These are phyloP conservation scores for Notoglanidium macrostoma DNA, from an alignment of 2,797 vertebrate genomes.

Conservation along the genomic window DNA sequence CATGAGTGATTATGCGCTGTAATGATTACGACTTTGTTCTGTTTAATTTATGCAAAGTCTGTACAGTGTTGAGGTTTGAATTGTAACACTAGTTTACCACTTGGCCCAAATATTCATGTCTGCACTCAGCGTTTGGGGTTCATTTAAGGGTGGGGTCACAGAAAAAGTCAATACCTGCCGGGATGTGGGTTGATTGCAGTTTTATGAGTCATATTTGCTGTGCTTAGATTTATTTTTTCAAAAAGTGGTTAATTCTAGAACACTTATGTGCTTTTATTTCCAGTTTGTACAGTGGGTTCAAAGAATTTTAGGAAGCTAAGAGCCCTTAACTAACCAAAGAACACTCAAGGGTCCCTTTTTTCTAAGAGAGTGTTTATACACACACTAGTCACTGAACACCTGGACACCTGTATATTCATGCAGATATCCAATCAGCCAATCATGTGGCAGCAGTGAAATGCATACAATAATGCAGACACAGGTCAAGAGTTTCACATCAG, in stretches of 20 bases:
- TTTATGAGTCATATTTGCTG: not conserved
- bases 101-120: not conserved
- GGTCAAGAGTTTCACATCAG: not conserved
- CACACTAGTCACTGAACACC: not conserved
- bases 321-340: not conserved
- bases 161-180: not conserved
- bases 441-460: not conserved
- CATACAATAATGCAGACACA: not conserved
- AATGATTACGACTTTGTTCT: slow-evolving; percentile 52
- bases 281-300: not conserved
- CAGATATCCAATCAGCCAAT: not conserved
- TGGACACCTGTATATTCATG: not conserved
- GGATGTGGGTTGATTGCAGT: not conserved
- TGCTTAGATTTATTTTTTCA: not conserved
- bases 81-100: not conserved
- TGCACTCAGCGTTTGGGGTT: not conserved
- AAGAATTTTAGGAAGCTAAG: not conserved
- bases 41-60: not conserved
- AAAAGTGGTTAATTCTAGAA: not conserved
- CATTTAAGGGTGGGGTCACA: not conserved
- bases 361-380: not conserved
- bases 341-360: not conserved
- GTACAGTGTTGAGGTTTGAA: not conserved
- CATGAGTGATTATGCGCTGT: slow-evolving; percentile 39
- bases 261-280: not conserved